Base-by-base conservation (phyloP, 1,140 invertebrate species). In the Trissolcus basalis region DNA sequence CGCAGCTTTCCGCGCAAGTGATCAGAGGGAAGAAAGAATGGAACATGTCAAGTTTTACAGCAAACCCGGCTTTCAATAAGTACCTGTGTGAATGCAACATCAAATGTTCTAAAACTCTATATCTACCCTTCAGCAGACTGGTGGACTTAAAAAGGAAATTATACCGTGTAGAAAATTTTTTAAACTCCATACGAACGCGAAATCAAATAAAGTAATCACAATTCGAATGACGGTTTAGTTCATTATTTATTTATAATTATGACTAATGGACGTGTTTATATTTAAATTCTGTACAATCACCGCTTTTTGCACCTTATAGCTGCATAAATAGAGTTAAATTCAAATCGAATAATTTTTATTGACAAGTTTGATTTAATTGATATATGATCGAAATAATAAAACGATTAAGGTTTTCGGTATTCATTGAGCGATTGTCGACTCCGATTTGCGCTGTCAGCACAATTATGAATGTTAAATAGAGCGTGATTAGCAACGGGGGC, bases 381-480 rank as follows among this genome's bases (percentile, higher is more conserved):
- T 4, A 9, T 11, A 39, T 9, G 9, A n/a, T 39, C n/a, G n/a
- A 39, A 9, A 8, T 33, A 61, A 70, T 39, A n/a, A 27, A 56
- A 3, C 58, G 63, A 64, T 69, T 68, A 73, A 73, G 68, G 64
- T 56, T 64, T 50, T 70, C 41, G 72, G 58, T 65, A 69, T 71
- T 58, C 73, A 65, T 64, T 76, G 47, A 58, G 45, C 33, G 67
- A 61, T 53, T 63, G 59, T 68, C 69, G 55, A 44, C 54, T 45
- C 54, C 54, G 60, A 78, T 70, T 59, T 55, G 55, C 76, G 27
- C 63, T 44, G 53, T 61, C 43, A 47, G 48, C 15, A 41, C 58
- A 59, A 80, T 74, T 80, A 77, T 74, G 65, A 81, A 75, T 81
- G 67, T 77, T 72, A 80, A 79, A 72, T 58, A 73, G 41, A 65